These are phyloP conservation scores for Pterocles orientalis DNA, from an alignment of 2,113 vertebrate genomes.

Conservation along the genomic window DNA sequence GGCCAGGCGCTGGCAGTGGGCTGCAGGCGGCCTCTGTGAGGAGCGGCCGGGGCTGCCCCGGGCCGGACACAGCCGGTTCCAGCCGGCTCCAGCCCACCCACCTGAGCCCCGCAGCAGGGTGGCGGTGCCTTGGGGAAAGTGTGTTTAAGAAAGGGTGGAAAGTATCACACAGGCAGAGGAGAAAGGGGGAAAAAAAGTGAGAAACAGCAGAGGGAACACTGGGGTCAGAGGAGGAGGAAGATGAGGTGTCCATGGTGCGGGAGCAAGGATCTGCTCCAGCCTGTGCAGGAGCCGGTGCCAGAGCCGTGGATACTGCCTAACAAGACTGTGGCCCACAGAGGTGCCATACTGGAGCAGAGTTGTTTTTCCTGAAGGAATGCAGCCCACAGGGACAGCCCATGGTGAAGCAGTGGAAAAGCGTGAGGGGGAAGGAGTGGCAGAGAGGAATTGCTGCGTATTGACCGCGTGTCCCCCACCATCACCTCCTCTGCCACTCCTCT, in stretches of 20 bases:
- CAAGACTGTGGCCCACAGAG: accelerated
- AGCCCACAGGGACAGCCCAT: not conserved
- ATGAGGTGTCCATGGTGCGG: no score
- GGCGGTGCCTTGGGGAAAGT: accelerated
- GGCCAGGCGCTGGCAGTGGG: not conserved
- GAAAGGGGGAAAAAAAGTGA: no score
- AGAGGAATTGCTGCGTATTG: not conserved
- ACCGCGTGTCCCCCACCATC: accelerated
- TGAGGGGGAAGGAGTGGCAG: accelerated
- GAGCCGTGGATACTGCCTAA: not conserved
- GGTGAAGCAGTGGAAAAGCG: not conserved
- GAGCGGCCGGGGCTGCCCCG: not conserved
- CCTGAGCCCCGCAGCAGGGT: accelerated
- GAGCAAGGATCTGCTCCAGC: no score
- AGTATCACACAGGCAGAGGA: not conserved
- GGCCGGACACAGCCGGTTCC: accelerated
- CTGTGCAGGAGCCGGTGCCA: no score
- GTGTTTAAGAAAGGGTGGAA: not conserved
- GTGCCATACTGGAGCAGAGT: not conserved
- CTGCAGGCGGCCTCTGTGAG: not conserved
- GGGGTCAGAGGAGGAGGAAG: no score
- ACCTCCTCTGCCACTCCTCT: accelerated
- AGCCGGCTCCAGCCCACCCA: accelerated
- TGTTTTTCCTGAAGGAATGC: not conserved
- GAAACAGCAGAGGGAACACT: no score